Evolutionary conservation across 1,140 invertebrate genomes (phyloP).

Genomic region (Rhagoletis zephyria): DNA sequence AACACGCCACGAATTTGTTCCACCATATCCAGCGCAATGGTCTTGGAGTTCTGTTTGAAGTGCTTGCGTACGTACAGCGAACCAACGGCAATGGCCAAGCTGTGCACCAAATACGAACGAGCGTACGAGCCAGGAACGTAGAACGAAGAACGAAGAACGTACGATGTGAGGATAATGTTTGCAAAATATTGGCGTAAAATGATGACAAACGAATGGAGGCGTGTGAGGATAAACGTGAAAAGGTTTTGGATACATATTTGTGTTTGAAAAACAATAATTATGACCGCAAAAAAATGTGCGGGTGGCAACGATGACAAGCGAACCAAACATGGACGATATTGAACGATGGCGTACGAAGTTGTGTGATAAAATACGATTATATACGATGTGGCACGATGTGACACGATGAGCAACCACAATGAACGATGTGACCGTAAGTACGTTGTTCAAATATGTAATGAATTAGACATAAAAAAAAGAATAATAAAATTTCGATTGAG

Average conservation of each 20-base stretch:
- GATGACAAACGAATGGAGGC: conserved; percentile 10
- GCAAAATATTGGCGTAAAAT: neutral
- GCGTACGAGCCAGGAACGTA: too few relatives aligned
- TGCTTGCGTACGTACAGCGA: conserved; percentile 84
- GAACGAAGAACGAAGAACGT: too few relatives aligned
- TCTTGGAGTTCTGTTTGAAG: conserved; percentile 82
- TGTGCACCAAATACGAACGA: conserved; percentile 61
- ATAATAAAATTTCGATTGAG: conserved; percentile 12
- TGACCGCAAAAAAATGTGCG: neutral
- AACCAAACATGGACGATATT: neutral
- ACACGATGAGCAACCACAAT: neutral
- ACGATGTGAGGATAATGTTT: too few relatives aligned
- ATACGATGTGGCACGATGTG: conserved; percentile 10
- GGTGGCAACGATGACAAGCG: neutral
- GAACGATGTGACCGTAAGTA: conserved; percentile 10
- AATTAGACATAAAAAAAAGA: conserved; percentile 40
- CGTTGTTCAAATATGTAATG: conserved; percentile 21
- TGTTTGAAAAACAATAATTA: neutral
- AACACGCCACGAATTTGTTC: conserved; percentile 82
- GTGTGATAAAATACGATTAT: neutral
- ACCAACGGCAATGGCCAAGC: conserved; percentile 84
- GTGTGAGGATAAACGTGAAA: neutral
- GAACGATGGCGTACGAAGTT: neutral
- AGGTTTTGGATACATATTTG: too few relatives aligned
- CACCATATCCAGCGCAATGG: conserved; percentile 87